These are phyloP conservation scores for Tylochromis polylepis DNA, from an alignment of 2,113 vertebrate species.

Conservation along the genomic window DNA sequence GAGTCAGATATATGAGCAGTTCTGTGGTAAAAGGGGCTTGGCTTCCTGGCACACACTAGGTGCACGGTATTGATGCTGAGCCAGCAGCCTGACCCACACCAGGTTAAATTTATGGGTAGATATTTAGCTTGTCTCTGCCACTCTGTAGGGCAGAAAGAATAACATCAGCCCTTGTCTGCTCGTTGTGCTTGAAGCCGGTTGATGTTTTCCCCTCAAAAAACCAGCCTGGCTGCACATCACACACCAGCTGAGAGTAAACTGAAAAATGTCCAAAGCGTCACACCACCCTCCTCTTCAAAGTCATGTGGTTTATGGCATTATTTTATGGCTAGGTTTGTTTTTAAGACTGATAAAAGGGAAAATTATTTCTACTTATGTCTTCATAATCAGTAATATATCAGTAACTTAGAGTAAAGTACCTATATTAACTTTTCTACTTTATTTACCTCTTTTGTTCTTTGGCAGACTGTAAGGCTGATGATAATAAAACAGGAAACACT, in stretches of 20 bases:
- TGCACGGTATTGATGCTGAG: constrained; percentile 41
- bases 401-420: not conserved
- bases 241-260: constrained; percentile 38
- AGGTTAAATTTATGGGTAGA: constrained; percentile 59
- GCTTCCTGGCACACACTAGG: constrained; percentile 37
- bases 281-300: constrained; percentile 5
- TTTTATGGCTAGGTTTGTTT: not conserved
- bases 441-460: constrained; percentile 8
- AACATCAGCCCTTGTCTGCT: constrained; percentile 18
- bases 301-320: constrained; percentile 4
- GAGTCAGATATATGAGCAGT: constrained; percentile 37
- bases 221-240: constrained; percentile 47
- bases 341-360: not conserved
- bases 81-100: constrained; percentile 34
- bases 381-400: not conserved
- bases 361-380: not conserved
- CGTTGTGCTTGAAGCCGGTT: not conserved
- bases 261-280: constrained; percentile 51
- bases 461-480: constrained; percentile 54
- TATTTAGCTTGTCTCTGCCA: constrained; percentile 56
- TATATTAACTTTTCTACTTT: not conserved
- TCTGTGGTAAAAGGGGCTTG: constrained; percentile 41
- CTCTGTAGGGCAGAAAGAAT: constrained; percentile 55
- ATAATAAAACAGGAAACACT: constrained; percentile 89
- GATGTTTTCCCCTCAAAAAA: constrained; percentile 42